phyloP scores from a whole-genome alignment of 2,797 vertebrate species.

The Danio kyathit region DNA sequence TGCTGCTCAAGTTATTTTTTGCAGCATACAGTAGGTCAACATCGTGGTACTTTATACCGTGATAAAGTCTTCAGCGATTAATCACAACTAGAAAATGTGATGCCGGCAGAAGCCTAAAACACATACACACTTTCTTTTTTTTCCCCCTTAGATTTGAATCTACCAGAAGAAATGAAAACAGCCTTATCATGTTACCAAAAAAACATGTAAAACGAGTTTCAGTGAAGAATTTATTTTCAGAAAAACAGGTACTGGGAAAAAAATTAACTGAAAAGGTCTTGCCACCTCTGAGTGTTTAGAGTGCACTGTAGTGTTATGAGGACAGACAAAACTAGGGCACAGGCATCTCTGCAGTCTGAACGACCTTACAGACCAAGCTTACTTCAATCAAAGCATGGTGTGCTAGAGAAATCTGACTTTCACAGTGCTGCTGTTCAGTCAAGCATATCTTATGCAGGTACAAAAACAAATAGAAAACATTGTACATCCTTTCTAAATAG shows the following conservation, averaged over 20 bases:
- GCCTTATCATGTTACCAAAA: background rate
- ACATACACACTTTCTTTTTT: no score
- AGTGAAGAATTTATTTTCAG: background rate
- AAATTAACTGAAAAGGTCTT: constrained; percentile 4
- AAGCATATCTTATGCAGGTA: background rate
- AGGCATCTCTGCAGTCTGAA: constrained; percentile 34
- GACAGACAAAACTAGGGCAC: constrained; percentile 46
- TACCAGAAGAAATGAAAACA: background rate
- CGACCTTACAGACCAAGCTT: constrained; percentile 37
- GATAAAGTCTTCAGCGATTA: no score
- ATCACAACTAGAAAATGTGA: no score
- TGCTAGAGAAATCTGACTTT: constrained; percentile 28
- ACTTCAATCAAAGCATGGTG: constrained; percentile 22
- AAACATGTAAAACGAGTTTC: constrained; percentile 20
- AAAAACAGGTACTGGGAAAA: background rate
- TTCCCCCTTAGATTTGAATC: no score
- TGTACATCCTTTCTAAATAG: background rate
- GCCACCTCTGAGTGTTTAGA: constrained; percentile 12
- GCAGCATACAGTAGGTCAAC: no score
- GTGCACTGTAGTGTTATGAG: constrained; percentile 25
- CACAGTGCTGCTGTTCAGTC: background rate
- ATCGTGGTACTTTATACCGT: no score
- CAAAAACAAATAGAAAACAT: background rate
- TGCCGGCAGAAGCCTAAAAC: no score
- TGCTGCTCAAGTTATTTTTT: no score